Evolutionary conservation across 2,113 vertebrate genomes (phyloP).

Genomic region (Ondatra zibethicus): DNA sequence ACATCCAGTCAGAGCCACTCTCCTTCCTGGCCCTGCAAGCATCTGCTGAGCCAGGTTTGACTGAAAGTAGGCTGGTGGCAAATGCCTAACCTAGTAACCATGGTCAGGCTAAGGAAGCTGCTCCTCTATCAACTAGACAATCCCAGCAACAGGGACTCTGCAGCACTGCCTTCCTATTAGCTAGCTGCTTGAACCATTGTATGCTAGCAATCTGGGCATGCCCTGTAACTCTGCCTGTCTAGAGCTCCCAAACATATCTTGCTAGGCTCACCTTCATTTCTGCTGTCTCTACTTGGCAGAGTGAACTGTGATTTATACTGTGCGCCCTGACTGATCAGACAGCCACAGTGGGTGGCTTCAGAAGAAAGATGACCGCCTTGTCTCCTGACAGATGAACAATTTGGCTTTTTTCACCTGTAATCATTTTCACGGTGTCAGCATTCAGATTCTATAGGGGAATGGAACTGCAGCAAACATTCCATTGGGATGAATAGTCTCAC

Average conservation of each 20-base stretch:
- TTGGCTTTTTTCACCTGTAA: neutral
- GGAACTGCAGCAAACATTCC: neutral
- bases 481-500: neutral
- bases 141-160: neutral
- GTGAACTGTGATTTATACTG: neutral
- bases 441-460: neutral
- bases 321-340: neutral
- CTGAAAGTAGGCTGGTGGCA: neutral
- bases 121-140: neutral
- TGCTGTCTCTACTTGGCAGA: neutral
- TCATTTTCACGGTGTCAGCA: constrained; percentile 1
- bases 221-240: neutral
- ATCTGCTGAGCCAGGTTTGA: neutral
- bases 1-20: neutral
- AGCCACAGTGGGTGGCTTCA: neutral
- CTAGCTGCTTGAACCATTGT: neutral
- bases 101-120: neutral
- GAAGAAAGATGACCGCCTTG: neutral
- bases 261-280: neutral
- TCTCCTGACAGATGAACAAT: neutral
- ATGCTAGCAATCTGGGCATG: neutral
- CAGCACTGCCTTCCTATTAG: neutral
- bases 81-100: neutral
- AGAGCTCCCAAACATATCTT: neutral
- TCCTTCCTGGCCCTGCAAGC: neutral